These are phyloP conservation scores for Hippocampus abdominalis DNA, from an alignment of 2,113 vertebrate genomes.

Conservation along the genomic window DNA sequence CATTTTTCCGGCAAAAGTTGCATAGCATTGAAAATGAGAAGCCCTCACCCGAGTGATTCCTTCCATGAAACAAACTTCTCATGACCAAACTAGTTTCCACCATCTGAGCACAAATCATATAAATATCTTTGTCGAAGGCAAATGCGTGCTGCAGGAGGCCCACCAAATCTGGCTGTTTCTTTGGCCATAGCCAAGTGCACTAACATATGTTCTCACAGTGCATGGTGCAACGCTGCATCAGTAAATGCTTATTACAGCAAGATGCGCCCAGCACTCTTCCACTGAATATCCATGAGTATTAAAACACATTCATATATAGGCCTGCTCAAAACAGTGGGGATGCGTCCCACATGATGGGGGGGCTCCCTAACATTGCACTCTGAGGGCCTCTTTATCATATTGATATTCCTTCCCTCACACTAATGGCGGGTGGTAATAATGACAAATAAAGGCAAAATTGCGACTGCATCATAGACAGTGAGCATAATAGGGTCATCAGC, in stretches of 20 bases:
- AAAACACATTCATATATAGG: constrained; percentile 60
- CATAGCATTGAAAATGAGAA: constrained; percentile 40
- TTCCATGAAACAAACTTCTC: constrained; percentile 51
- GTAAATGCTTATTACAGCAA: constrained; percentile 70
- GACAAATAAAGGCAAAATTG: constrained; percentile 70
- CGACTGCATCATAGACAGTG: constrained; percentile 44
- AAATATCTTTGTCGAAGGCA: constrained; percentile 62
- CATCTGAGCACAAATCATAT: constrained; percentile 34
- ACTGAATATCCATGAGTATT: constrained; percentile 68
- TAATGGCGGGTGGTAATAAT: constrained; percentile 65
- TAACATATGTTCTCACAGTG: constrained; percentile 74
- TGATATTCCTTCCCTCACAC: constrained; percentile 64
- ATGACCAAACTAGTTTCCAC: constrained; percentile 38
- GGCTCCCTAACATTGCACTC: constrained; percentile 67
- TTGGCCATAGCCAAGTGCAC: constrained; percentile 66
- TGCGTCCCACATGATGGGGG: constrained; percentile 54
- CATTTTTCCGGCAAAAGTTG: constrained; percentile 40
- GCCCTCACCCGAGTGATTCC: constrained; percentile 37
- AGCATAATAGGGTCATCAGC: constrained; percentile 67
- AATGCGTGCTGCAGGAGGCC: constrained; percentile 51
- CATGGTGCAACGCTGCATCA: constrained; percentile 66
- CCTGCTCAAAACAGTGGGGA: constrained; percentile 61
- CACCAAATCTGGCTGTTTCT: constrained; percentile 67
- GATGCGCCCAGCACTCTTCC: constrained; percentile 39
- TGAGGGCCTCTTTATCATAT: constrained; percentile 57